Evolutionary conservation across 2,113 vertebrate species (phyloP), one percentile per base, ranked within the genome.

Genomic region (Ameiurus melas): DNA sequence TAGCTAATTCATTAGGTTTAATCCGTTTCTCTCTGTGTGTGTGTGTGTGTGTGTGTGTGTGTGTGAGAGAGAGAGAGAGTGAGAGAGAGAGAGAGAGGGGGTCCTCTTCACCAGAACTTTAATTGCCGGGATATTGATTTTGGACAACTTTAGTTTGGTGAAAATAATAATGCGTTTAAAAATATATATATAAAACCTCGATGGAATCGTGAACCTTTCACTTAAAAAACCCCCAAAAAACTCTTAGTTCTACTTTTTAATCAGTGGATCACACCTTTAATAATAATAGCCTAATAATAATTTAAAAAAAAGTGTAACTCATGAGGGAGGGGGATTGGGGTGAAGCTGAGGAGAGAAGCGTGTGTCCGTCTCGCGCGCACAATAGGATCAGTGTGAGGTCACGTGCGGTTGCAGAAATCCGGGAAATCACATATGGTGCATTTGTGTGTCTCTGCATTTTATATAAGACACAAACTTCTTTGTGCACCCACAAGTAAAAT

Each of bases 331-430:
- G 39, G 87, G 47, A 12, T 30, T 19, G 78, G 16, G 53, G n/a
- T 81, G n/a, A 81, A 58, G 73, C 22, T n/a, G 71, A 19, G 7
- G 66, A 84, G 53, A 84, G 55, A 68, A 84, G 82, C 82, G 82
- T 51, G 82, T 43, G 75, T 14, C 66, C 91, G 91, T 93, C 94
- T 93, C 82, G 92, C 88, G 89, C 85, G 86, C 91, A 94, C 95
- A 95, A 95, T 93, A 89, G 93, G 94, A 96, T 96, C 94, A 95
- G 92, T 95, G 92, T 88, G 90, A 91, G 94, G 94, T 92, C 95
- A 95, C 95, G 95, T 95, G 95, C 71, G 62, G 62, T 86, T 87
- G 95, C 94, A 95, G 95, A 85, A 19, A 85, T 83, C 57, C 33
- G 20, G 91, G 86, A 90, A 60, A 88, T 62, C 90, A 91, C 91